Evolutionary conservation across 2,888 invertebrate species (phyloP), one percentile per base, ranked within the genome.

Genomic region (Apotomis turbidana): DNA sequence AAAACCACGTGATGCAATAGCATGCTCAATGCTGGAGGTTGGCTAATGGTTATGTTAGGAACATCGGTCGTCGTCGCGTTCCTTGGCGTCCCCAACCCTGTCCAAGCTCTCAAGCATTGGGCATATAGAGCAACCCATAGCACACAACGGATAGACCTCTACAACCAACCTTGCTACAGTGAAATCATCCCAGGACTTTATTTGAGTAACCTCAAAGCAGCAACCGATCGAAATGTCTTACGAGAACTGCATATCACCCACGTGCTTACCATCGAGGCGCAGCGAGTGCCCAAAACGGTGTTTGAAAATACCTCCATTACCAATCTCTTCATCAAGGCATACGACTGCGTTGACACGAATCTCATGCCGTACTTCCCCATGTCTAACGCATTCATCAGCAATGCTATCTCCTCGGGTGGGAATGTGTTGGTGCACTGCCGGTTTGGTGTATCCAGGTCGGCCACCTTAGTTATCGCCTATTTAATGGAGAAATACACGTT

Each of bases 391-490:
- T 93, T 93, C 76, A 93, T 93, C 71, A 87, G 90, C n/a, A 89
- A 95, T 94, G 91, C 95, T 86, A 70, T 96, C 27, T 6, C 55
- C 93, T 81, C 95, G 92, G 84, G 95, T 38, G 93, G 93, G 0
- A 91, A 96, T 82, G 97, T 98, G 55, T 94, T 99, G 84, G 96
- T 99, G 74, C 99, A 99, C 90, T 99, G 99, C 89, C 98, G 98
- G 84, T 98, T 98, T 66, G 99, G 99, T 67, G 97, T 99, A 64
- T 98, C 98, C 70, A 95, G 98, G 78, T 98, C 98, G 77, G 98
- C 98, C 75, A 98, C 98, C 75, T 96, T 99, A 85, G 98, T 98
- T 83, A 98, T 99, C 84, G 98, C 98, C 63, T 99, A 97, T 93
- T 95, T 98, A 81, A 98, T 99, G 97, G 96, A 97, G 81, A 97